Evolutionary conservation across 2,797 vertebrate genomes (phyloP).

Genomic region (Muscicapa striata): DNA sequence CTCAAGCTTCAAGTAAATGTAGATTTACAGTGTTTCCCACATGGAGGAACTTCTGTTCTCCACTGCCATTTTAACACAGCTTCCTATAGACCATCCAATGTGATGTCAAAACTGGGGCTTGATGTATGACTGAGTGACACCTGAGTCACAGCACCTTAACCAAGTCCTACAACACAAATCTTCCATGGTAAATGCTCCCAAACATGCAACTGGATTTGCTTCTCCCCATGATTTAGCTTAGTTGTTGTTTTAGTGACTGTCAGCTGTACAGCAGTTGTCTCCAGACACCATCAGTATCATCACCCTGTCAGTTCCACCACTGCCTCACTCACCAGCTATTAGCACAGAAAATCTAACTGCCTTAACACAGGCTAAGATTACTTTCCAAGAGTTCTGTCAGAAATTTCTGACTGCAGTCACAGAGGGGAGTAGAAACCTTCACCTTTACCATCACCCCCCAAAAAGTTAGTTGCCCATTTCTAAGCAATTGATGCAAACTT

Average conservation of each 20-base stretch:
- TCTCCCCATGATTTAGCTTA: neutral
- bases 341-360: neutral
- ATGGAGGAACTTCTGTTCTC: neutral
- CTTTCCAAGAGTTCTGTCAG: neutral
- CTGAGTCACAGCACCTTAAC: neutral
- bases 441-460: neutral
- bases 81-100: neutral
- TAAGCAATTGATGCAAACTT: neutral
- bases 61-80: neutral
- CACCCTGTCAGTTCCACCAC: neutral
- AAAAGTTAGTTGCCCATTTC: neutral
- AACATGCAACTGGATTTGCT: neutral
- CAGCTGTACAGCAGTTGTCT: neutral
- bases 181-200: neutral
- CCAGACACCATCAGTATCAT: neutral
- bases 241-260: neutral
- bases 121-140: neutral
- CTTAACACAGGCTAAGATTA: neutral
- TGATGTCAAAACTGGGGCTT: neutral
- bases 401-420: neutral
- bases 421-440: neutral
- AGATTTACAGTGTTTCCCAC: neutral
- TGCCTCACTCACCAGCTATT: neutral
- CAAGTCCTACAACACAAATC: neutral
- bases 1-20: neutral